Evolutionary conservation across 2,888 invertebrate genomes (phyloP), one percentile per base, ranked within the genome.

Genomic region (Lottia gigantea): DNA sequence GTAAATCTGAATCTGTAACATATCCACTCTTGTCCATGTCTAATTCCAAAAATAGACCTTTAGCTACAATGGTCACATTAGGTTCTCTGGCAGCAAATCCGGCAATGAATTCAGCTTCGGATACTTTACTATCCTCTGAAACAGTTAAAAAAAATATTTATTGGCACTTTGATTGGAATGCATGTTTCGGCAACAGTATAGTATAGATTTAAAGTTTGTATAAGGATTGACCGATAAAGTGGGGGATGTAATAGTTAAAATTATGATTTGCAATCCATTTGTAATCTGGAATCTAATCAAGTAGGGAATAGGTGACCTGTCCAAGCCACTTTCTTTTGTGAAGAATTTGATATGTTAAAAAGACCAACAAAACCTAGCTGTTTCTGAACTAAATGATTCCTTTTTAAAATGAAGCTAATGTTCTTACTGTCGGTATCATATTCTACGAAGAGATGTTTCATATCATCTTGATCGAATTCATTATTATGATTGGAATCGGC

Each of bases 401-500:
- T 40, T 11, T 40, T 40, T 16, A n/a, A 26, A 62, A 26, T 19
- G 2, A 40, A 19, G n/a, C 3, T 19, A 7, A n/a, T 16, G 14
- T 55, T 62, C 70, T 67, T 69, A 76, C 76, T 55, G 64, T 76
- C 15, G 40, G 64, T 45, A 66, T 76, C 76, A 55, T 76, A 76
- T 16, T 74, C 69, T n/a, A 45, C 26, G 46, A 76, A 72, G 19
- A 76, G 64, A 14, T 70, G 61, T 46, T 62, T 23, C 72, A 75
- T 73, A 62, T 76, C 76, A 1, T 46, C 19, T 7, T 46, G 46
- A 46, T 73, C 73, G 26, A 76, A 76, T 15, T 66, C 45, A 4
- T 69, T 66, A 46, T 76, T 71, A n/a, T 67, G 45, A 47, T 76
- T 72, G 45, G 69, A 45, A 46, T 76, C 76, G n/a, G 74, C 76